These are phyloP conservation scores for Hydractinia echinata DNA, from an alignment of 30 jellyfish, hydroid and myxozoan genomes.

Conservation along the genomic window DNA sequence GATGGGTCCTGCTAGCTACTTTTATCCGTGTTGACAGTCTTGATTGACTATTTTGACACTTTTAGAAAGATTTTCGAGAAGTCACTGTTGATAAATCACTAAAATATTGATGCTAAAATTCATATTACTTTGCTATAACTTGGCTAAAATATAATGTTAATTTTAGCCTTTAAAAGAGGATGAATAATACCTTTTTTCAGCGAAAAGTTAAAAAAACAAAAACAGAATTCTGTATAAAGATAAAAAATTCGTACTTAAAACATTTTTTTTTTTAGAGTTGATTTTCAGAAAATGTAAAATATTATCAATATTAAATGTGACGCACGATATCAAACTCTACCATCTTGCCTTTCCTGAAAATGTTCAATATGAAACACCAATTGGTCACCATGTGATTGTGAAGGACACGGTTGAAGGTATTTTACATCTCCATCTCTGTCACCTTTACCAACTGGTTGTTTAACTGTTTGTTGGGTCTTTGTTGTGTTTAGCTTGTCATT, in stretches of 20 bases:
- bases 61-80: no score
- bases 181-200: no score
- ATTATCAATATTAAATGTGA: slow-evolving; percentile 35
- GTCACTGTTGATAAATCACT: no score
- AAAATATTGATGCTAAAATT: neutral
- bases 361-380: slow-evolving; percentile 57
- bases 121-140: no score
- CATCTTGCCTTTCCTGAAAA: slow-evolving; percentile 56
- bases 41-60: no score
- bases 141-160: neutral
- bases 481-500: no score
- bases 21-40: no score
- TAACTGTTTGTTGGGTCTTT: neutral
- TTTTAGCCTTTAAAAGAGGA: no score
- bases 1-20: no score
- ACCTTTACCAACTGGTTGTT: neutral
- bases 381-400: slow-evolving; percentile 70
- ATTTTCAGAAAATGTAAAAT: slow-evolving; percentile 42
- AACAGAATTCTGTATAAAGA: no score
- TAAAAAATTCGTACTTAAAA: no score
- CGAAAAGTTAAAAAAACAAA: no score
- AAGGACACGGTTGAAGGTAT: slow-evolving; percentile 59
- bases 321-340: slow-evolving; percentile 50
- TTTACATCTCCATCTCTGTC: neutral
- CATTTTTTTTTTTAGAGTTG: slow-evolving; percentile 47